Evolutionary conservation across 2,797 vertebrate species (phyloP), one percentile per base, ranked within the genome.

Genomic region (Scarus forsteni): DNA sequence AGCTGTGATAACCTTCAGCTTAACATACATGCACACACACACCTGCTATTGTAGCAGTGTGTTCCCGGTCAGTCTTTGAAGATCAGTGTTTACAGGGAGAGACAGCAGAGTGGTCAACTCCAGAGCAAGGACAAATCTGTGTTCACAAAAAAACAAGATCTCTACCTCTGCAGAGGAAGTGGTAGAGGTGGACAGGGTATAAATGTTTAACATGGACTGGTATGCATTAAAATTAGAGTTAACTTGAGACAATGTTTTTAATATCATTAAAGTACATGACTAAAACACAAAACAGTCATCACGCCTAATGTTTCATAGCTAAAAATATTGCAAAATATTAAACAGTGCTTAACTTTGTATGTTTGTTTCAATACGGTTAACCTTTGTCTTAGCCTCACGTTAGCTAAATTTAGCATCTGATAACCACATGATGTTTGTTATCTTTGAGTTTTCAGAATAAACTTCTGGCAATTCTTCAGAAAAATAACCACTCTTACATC

Each of bases 1-100:
- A 66, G 59, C 51, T 38, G 7, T 13, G 81, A 91, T 86, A 87
- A 87, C 75, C 80, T 88, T 73, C 74, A 60, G 73, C 52, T 68
- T 58, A 40, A 5, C 35, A 46, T 27, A 27, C 27, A 27, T 27
- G 27, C 27, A 27, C 27, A 27, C 27, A 63, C 66, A 64, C 75
- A 77, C 73, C 71, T 76, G 73, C 75, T 52, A 6, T 34, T 61
- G 65, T 61, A 38, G 36, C 27, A 27, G 27, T 27, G 58, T 16
- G 42, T 56, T 9, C 66, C 45, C 27, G 15, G 40, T 16, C 15
- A 15, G 48, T 34, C 70, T 82, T 73, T 84, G 66, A 74, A 80
- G 62, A 43, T 42, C 18, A 15, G 36, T 64, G 59, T 74, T 74
- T 52, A 67, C 66, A 73, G 27, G 57, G 0, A 5, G 44, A 39